Evolutionary conservation across 2,113 vertebrate genomes (phyloP), one percentile per base, ranked within the genome.

Genomic region (Ophthalmolycus amberensis): DNA sequence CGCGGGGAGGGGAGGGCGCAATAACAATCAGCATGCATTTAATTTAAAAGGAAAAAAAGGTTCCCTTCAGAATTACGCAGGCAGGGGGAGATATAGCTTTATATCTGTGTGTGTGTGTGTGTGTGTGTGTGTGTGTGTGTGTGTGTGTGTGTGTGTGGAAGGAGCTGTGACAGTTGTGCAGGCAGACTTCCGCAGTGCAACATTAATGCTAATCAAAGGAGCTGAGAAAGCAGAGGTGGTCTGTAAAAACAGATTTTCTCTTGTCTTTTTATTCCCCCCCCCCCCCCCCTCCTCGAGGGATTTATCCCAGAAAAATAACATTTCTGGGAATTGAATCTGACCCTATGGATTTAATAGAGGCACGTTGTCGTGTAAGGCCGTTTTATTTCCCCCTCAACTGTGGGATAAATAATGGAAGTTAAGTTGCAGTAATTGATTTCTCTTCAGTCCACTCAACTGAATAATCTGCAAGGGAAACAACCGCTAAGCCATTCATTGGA

Each of bases 381-480:
- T 63, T 71, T 73, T 75, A 42, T 70, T 59, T 32, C 5, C 44
- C 5, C 44, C 50, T 52, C 65, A 29, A 82, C 77, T 79, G 69
- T 64, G 54, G 77, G 77, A 90, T 81, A 88, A 91, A 92, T 86
- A 86, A 85, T 80, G 77, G 88, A 90, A 90, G 79, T 85, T 92
- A 90, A 90, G 77, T 91, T 86, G 83, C 71, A 76, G 90, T 92
- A 93, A 94, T 90, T 92, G 92, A 93, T 93, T 92, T 90, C 86
- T 92, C 90, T 86, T 91, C 88, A 92, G 92, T 92, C 92, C 87
- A 93, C 91, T 94, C 91, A 87, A 89, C 90, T 92, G 92, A 91
- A 90, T 91, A 94, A 93, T 92, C 89, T 88, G 90, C 85, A 85
- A 89, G 72, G 81, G 88, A 90, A 91, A 92, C 87, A 90, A 88